A percentile compares a stretch with the other conserved stretches of the same genome.
Evolutionary conservation across 2,113 vertebrate species (phyloP).

Genomic region (Meriones unguiculatus): DNA sequence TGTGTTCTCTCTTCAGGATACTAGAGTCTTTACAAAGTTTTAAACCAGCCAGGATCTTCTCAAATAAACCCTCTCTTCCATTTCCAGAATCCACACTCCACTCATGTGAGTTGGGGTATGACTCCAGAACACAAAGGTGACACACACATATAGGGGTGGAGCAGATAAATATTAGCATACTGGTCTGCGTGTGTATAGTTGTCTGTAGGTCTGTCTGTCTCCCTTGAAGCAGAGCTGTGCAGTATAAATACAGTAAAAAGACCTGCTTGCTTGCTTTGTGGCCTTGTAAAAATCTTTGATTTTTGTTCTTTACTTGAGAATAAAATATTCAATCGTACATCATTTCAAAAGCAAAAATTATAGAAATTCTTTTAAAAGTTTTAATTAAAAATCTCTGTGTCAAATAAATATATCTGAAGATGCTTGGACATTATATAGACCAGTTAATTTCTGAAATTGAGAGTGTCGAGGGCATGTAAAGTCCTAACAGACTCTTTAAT

Average conservation of each 20-base stretch:
- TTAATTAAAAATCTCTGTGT: conserved; percentile 24
- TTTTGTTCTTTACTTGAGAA: background rate
- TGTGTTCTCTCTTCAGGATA: background rate
- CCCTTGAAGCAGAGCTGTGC: background rate
- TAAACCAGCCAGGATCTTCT: background rate
- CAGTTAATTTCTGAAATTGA: background rate
- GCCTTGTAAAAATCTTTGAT: background rate
- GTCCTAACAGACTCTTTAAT: background rate
- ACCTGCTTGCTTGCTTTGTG: background rate
- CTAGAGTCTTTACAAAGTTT: background rate
- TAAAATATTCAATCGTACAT: background rate
- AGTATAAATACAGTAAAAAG: background rate
- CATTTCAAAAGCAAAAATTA: conserved; percentile 30
- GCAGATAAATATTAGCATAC: too few species aligned
- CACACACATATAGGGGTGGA: too few species aligned
- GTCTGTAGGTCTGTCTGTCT: background rate
- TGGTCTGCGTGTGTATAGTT: accelerated
- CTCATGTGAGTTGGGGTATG: background rate
- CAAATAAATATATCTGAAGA: background rate
- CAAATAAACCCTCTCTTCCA: too few species aligned
- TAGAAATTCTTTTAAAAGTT: background rate
- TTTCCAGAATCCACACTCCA: background rate
- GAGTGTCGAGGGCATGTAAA: background rate
- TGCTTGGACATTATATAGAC: background rate
- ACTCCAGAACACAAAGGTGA: background rate